A percentile compares a stretch with the other conserved stretches of the same genome.
phyloP scores from a whole-genome alignment of 1,140 invertebrate genomes.

The Philopotamus ludificatus region DNA sequence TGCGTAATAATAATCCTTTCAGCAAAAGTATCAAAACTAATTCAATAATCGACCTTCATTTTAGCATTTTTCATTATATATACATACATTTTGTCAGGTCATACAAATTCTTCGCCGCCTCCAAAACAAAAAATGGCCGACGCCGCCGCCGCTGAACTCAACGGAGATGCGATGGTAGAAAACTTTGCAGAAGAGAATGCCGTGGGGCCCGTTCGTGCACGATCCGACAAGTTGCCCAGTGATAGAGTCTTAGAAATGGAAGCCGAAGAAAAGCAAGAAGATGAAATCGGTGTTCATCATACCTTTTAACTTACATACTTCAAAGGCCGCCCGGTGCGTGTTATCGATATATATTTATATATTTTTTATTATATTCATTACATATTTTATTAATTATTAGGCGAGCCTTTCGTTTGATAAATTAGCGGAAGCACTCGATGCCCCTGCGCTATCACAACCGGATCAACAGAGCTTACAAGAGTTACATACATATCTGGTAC shows the following conservation, averaged over 20 bases:
- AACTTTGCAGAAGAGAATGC: slow-evolving; percentile 44
- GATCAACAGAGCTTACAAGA: slow-evolving; percentile 74
- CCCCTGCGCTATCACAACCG: slow-evolving; percentile 54
- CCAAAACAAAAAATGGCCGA: slow-evolving; percentile 36
- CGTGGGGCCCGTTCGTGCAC: slow-evolving; percentile 47
- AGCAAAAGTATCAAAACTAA: too few relatives aligned
- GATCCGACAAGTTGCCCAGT: slow-evolving; percentile 44
- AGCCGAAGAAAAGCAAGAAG: slow-evolving; percentile 63
- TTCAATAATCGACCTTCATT: too few relatives aligned
- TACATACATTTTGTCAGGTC: slow-evolving; percentile 33
- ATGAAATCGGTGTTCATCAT: slow-evolving; percentile 52
- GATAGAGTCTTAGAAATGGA: slow-evolving; percentile 62
- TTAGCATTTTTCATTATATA: too few relatives aligned
- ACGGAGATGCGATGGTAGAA: slow-evolving; percentile 44
- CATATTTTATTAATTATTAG: slow-evolving; percentile 39
- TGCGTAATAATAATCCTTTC: too few relatives aligned
- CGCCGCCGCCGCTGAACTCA: slow-evolving; percentile 34
- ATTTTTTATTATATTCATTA: not conserved
- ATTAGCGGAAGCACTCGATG: slow-evolving; percentile 45
- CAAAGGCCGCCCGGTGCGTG: not conserved
- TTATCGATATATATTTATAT: not conserved
- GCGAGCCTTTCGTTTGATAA: slow-evolving; percentile 47
- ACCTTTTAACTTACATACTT: not conserved
- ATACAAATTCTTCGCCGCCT: slow-evolving; percentile 17
- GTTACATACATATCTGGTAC: slow-evolving; percentile 81